Conservation (phyloP, 1,140 invertebrate genomes). For the Antheraea mylitta region DNA sequence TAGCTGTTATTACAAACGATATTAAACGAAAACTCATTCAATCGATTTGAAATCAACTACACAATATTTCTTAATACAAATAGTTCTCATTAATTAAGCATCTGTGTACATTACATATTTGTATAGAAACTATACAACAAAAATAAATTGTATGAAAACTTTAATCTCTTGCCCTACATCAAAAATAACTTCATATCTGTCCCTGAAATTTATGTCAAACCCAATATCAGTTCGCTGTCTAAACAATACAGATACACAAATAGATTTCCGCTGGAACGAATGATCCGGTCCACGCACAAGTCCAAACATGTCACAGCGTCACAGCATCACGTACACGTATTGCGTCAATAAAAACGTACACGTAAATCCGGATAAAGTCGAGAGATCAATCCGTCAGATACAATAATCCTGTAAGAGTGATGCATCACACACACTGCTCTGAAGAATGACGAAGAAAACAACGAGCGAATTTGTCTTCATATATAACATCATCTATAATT, state of each 20-base stretch:
- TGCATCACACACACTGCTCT: constrained; percentile 5
- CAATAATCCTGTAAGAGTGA: constrained; percentile 26
- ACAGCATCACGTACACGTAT: constrained; percentile 1
- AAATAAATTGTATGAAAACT: too few relatives aligned
- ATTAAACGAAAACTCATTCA: too few relatives aligned
- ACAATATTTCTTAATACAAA: too few relatives aligned
- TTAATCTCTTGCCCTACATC: too few relatives aligned
- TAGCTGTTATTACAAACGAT: too few relatives aligned
- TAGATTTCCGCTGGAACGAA: neutral
- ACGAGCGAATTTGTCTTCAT: too few relatives aligned
- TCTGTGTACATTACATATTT: too few relatives aligned
- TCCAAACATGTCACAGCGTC: neutral
- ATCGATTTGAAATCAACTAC: too few relatives aligned
- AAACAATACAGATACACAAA: neutral
- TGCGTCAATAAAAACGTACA: constrained; percentile 13
- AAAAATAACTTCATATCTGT: neutral
- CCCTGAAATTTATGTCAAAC: neutral
- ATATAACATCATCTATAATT: too few relatives aligned
- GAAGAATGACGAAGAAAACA: neutral
- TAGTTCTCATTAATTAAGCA: too few relatives aligned
- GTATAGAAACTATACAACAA: too few relatives aligned
- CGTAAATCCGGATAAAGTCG: constrained; percentile 11
- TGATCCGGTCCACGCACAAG: neutral
- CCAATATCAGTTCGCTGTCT: neutral
- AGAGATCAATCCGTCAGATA: constrained; percentile 11